Evolutionary conservation across 1,140 invertebrate species (phyloP).

Genomic region (Drosophila setifemur): DNA sequence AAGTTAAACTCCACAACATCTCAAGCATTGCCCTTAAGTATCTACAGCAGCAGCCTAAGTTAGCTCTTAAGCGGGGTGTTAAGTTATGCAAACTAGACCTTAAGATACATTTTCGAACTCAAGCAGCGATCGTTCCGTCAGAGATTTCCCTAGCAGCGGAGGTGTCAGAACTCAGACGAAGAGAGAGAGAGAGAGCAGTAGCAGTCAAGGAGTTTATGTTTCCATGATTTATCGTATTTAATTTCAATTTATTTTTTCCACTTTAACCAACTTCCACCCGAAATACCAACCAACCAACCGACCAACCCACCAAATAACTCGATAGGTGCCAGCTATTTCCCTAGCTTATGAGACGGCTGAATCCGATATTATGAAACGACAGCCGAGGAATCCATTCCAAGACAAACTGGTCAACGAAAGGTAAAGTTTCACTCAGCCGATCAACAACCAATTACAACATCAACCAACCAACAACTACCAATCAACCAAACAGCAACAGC

Average conservation of each 20-base stretch:
- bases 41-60: conserved; percentile 38
- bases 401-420: conserved; percentile 99
- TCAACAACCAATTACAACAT: conserved; percentile 40
- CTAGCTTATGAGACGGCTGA: conserved; percentile 99
- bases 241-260: conserved; percentile 71
- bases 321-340: conserved; percentile 98
- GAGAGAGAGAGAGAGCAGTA: conserved; percentile 4
- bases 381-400: conserved; percentile 97
- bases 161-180: conserved; percentile 6
- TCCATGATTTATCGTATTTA: conserved; percentile 72
- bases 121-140: conserved; percentile 9
- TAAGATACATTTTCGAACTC: conserved; percentile 29
- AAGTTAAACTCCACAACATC: conserved; percentile 30
- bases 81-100: conserved; percentile 16
- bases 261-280: conserved; percentile 38
- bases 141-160: conserved; percentile 8
- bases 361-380: conserved; percentile 99
- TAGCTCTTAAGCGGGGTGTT: conserved; percentile 34
- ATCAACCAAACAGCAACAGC: conserved; percentile 31
- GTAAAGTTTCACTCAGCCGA: conserved; percentile 85
- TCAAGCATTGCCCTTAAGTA: conserved; percentile 12
- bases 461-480: conserved; percentile 24
- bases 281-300: conserved; percentile 25
- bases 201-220: conserved; percentile 42
- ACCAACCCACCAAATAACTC: conserved; percentile 11